phyloP scores from a whole-genome alignment of 2,113 vertebrate species.

The Ammodytes marinus region DNA sequence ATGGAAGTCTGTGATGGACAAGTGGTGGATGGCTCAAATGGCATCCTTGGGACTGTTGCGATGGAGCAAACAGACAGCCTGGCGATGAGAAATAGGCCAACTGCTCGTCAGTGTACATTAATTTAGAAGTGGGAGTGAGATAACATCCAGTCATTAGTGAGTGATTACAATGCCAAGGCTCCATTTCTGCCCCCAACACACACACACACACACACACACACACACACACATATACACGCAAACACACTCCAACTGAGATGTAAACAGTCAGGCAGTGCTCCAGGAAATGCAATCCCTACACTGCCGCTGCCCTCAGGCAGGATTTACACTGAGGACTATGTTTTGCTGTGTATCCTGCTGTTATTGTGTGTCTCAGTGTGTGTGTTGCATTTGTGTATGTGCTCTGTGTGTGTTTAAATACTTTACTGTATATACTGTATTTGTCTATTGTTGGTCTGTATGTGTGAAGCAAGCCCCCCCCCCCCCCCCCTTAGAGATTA shows the following conservation, averaged over 20 bases:
- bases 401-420: slow-evolving; percentile 51
- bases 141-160: slow-evolving; percentile 82
- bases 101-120: slow-evolving; percentile 64
- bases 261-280: slow-evolving; percentile 77
- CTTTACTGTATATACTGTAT: slow-evolving; percentile 56
- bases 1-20: slow-evolving; percentile 32
- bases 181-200: slow-evolving; percentile 47
- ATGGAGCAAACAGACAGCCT: slow-evolving; percentile 61
- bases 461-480: slow-evolving; percentile 31
- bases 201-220: slow-evolving; percentile 20
- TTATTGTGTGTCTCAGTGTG: slow-evolving; percentile 33
- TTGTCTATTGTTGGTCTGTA: slow-evolving; percentile 58
- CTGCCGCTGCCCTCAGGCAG: slow-evolving; percentile 74
- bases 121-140: slow-evolving; percentile 78
- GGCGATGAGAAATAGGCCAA: slow-evolving; percentile 70
- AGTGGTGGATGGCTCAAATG: slow-evolving; percentile 51
- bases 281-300: slow-evolving; percentile 80
- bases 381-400: slow-evolving; percentile 33
- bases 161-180: slow-evolving; percentile 78
- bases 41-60: slow-evolving; percentile 68
- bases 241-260: slow-evolving; percentile 68
- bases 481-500: slow-evolving; percentile 27
- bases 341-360: slow-evolving; percentile 68
- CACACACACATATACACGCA: slow-evolving; percentile 25
- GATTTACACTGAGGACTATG: slow-evolving; percentile 77